phyloP scores from a whole-genome alignment of 2,113 vertebrate genomes.

The Rhizomys pruinosus region DNA sequence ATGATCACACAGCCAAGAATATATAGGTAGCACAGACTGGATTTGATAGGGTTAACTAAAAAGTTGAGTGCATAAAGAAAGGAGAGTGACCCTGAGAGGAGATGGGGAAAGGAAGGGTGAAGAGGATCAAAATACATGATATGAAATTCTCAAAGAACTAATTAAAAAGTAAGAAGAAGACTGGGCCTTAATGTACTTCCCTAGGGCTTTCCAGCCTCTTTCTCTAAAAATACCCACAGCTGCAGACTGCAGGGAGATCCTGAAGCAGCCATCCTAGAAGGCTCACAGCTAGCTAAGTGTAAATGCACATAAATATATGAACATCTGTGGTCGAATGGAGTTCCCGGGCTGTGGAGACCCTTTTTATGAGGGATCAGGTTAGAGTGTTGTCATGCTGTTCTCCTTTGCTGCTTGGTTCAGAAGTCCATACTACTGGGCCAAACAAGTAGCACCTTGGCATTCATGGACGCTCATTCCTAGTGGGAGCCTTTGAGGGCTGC shows the following conservation, averaged over 20 bases:
- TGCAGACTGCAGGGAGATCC: not conserved
- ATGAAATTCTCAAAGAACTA: too few relatives aligned
- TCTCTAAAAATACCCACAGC: not conserved
- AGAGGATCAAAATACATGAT: too few relatives aligned
- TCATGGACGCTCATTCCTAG: not conserved
- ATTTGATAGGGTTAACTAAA: too few relatives aligned
- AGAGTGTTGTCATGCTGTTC: not conserved
- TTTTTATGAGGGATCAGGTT: not conserved
- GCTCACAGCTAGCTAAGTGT: not conserved
- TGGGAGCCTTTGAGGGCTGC: not conserved
- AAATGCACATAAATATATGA: not conserved
- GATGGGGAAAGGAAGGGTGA: too few relatives aligned
- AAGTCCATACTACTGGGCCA: rapidly evolving
- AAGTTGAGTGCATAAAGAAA: too few relatives aligned
- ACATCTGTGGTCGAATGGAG: not conserved
- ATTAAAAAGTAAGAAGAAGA: not conserved
- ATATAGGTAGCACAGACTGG: too few relatives aligned
- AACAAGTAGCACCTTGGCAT: rapidly evolving
- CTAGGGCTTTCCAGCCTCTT: not conserved
- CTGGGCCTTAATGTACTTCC: not conserved
- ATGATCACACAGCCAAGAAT: too few relatives aligned
- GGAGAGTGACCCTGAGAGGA: too few relatives aligned
- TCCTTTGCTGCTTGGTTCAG: not conserved
- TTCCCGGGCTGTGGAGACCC: not conserved
- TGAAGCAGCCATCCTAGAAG: not conserved